These are phyloP conservation scores for Drosophila ambigua DNA, from an alignment of 1,140 invertebrate genomes.

Conservation along the genomic window DNA sequence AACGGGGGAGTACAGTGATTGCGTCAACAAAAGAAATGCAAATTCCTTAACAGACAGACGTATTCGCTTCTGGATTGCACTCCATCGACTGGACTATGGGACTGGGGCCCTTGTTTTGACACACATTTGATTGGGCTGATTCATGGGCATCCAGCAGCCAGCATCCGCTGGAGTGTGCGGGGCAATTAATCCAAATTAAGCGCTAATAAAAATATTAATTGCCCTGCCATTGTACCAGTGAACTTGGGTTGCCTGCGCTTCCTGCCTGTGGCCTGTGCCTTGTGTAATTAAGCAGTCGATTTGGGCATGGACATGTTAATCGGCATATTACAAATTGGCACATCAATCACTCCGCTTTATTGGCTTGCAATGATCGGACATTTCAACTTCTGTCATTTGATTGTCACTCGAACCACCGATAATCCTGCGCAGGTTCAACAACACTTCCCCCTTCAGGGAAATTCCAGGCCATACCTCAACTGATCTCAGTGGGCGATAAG, in stretches of 20 bases:
- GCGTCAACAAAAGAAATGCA: conserved; percentile 58
- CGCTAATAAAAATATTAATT: conserved; percentile 71
- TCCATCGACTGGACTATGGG: conserved; percentile 47
- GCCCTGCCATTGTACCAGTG: conserved; percentile 68
- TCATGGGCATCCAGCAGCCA: conserved; percentile 10
- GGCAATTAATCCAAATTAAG: conserved; percentile 68
- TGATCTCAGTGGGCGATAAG: neutral
- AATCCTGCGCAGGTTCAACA: conserved; percentile 35
- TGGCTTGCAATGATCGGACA: conserved; percentile 44
- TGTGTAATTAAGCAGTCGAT: conserved; percentile 37
- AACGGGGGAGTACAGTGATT: conserved; percentile 26
- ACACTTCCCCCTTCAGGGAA: conserved; percentile 28
- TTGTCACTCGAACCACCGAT: conserved; percentile 34
- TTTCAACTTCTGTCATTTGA: conserved; percentile 38
- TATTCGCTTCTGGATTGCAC: conserved; percentile 12
- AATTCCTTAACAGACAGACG: conserved; percentile 30
- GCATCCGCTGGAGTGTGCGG: conserved; percentile 38
- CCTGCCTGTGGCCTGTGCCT: neutral
- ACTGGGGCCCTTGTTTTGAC: conserved; percentile 40
- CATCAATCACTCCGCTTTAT: conserved; percentile 48
- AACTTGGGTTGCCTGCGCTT: conserved; percentile 49
- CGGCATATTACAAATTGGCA: conserved; percentile 42
- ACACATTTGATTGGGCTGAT: conserved; percentile 62
- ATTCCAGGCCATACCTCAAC: conserved; percentile 17
- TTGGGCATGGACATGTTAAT: conserved; percentile 35